Base-by-base conservation (phyloP, 2,113 vertebrate genomes). In the Sinocyclocheilus grahami region DNA sequence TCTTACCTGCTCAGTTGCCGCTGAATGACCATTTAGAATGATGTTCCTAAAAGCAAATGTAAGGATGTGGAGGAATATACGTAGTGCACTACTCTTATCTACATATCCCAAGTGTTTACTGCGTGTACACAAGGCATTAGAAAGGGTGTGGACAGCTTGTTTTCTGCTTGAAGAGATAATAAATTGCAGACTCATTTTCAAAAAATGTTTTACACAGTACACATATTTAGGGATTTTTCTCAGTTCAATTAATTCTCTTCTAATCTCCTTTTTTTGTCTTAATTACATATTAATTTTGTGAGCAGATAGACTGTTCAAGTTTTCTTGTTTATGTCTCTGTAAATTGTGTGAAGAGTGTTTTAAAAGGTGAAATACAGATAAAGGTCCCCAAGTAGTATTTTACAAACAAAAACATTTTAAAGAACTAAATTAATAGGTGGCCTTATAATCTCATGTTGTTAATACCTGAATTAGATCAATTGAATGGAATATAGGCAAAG, bases 141-240 rank as follows among this genome's bases (percentile, higher is more conserved):
- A 27, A 46, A 20, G 78, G 77, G 75, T 51, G 69, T 85, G 67
- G 75, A 48, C 22, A 13, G 67, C 74, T 86, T 9, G 24, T 65
- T 86, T 79, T 86, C 83, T 88, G 89, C 77, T 65, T 62, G 14
- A 20, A 71, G 14, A 85, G 89, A 90, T 88, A 88, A 90, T 55
- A 81, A 53, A 76, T 3, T 20, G 13, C 82, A 51, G 48, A 18
- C 18, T 81, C 30, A 58, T 20, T 18, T 58, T 22, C 10, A 80
- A 39, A 0, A 53, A 16, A 16, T 53, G 6, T 27, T 53, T 11
- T 2, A 74, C 10, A 48, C 16, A 8, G 2, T 48, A 37, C 20
- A 80, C 11, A 9, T 33, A 78, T 51, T 78, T 27, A 33, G n/a
- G 13, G 48, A 77, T 3, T 30, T 1, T 74, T 42, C 37, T 72